These are phyloP conservation scores for Mustela nigripes DNA, from an alignment of 2,113 vertebrate species.

Conservation along the genomic window DNA sequence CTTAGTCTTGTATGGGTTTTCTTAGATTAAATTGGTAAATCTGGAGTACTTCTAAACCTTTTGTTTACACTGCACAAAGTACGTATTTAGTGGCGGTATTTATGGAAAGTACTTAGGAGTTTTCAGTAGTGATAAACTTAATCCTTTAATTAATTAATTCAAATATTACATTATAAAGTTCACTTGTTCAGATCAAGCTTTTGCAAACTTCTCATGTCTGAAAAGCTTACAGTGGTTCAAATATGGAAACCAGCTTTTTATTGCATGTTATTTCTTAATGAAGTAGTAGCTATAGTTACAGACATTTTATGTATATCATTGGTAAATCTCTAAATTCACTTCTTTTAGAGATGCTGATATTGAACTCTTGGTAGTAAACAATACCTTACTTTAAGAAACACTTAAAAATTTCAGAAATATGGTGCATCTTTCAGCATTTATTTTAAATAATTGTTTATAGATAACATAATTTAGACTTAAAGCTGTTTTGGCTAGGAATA, in stretches of 20 bases:
- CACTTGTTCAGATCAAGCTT: neutral
- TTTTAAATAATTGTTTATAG: slow-evolving; percentile 59
- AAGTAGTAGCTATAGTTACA: neutral
- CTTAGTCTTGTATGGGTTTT: slow-evolving; percentile 7
- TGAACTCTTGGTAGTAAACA: slow-evolving; percentile 49
- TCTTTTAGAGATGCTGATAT: slow-evolving; percentile 6
- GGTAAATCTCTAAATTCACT: neutral
- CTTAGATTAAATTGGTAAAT: slow-evolving; percentile 7
- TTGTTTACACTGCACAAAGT: slow-evolving; percentile 22
- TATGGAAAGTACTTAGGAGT: slow-evolving; percentile 11
- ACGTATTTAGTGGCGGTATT: neutral
- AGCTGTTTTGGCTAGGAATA: slow-evolving; percentile 57
- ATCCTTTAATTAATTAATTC: neutral
- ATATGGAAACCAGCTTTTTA: slow-evolving; percentile 35
- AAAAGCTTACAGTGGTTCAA: slow-evolving; percentile 8
- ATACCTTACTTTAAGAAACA: neutral
- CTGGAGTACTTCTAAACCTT: neutral
- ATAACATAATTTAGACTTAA: slow-evolving; percentile 20
- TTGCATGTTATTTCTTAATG: neutral
- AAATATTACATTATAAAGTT: neutral
- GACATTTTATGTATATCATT: neutral
- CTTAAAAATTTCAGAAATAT: slow-evolving; percentile 44
- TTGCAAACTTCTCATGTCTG: neutral
- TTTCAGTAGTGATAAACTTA: slow-evolving; percentile 33
- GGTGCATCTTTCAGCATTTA: neutral